Conservation (phyloP, 37 sponge, comb jelly and placozoan species). For the Axinella damicornis region DNA sequence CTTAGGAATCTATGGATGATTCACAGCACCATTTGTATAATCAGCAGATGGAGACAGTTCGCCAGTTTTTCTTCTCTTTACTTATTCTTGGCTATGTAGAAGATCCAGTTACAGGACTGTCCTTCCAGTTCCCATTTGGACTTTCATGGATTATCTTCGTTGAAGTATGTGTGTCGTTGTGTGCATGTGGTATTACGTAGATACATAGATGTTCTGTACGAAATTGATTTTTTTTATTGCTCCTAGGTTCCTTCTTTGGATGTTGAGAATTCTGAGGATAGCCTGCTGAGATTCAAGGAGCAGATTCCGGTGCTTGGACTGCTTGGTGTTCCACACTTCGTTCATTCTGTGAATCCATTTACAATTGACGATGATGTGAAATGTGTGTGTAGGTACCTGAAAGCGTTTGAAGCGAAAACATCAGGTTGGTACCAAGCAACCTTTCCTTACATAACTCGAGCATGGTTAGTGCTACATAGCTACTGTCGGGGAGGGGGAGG, state of each 20-base stretch:
- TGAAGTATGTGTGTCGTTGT: conserved; percentile 42
- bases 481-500: too few species aligned
- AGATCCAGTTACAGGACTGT: conserved; percentile 32
- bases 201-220: too few species aligned
- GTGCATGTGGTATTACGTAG: too few species aligned
- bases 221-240: too few species aligned
- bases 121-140: conserved; percentile 28
- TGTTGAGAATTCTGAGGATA: neutral
- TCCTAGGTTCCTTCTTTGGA: too few species aligned
- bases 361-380: neutral
- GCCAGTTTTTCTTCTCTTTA: neutral
- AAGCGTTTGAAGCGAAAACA: conserved; percentile 1
- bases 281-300: neutral
- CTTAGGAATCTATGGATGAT: too few species aligned
- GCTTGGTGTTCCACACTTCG: neutral
- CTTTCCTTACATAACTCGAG: too few species aligned
- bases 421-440: neutral
- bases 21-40: neutral
- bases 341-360: neutral
- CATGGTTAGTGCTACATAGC: too few species aligned
- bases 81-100: conserved; percentile 41
- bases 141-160: conserved; percentile 45
- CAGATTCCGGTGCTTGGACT: conserved; percentile 10
- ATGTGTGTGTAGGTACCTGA: neutral
- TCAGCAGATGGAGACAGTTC: neutral